Evolutionary conservation across 1,140 invertebrate species (phyloP), one percentile per base, ranked within the genome.

Genomic region (Palaemon carinicauda): DNA sequence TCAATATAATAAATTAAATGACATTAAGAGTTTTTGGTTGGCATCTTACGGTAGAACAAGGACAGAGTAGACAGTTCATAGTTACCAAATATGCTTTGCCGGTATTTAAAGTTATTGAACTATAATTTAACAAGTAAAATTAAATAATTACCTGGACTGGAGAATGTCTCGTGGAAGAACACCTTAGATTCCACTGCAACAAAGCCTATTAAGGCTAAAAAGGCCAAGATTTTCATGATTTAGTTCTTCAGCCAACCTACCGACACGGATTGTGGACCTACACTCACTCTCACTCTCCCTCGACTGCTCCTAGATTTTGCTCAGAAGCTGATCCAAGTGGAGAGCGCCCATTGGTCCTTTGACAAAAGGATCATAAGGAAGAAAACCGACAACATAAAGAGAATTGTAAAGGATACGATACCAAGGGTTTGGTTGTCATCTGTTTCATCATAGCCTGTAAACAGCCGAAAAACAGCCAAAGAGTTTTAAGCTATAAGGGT

Each of bases 321-420:
- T 41, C 80, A 41, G 82, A 51, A 54, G 80, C 79, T 51, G 80
- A 77, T 85, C 87, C 89, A 87, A 89, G 89, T 86, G 89, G 89
- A 80, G 82, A 84, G n/a, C 84, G 84, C 71, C 89, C 84, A 90
- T 90, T 90, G 89, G 89, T 79, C 33, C n/a, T 41, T 1, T 41
- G 12, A n/a, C 17, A 27, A 53, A 31, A 19, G 65, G 51, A 69
- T 86, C 65, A 73, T 71, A 79, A 80, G 31, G 10, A 31, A 69
- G 51, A 17, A 50, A 19, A 54, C 50, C 9, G 21, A 0, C 1
- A 2, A 7, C 21, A 4, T 1, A 51, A 52, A 29, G 19, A 81
- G 33, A 15, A n/a, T 14, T 14, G 1, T 17, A 24, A 71, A 71
- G 4, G 24, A 15, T 7, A 24, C 0, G 4, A 15, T 3, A 21